Evolutionary conservation across 2,888 invertebrate genomes (phyloP).

Genomic region (Cheilosia vernalis): DNA sequence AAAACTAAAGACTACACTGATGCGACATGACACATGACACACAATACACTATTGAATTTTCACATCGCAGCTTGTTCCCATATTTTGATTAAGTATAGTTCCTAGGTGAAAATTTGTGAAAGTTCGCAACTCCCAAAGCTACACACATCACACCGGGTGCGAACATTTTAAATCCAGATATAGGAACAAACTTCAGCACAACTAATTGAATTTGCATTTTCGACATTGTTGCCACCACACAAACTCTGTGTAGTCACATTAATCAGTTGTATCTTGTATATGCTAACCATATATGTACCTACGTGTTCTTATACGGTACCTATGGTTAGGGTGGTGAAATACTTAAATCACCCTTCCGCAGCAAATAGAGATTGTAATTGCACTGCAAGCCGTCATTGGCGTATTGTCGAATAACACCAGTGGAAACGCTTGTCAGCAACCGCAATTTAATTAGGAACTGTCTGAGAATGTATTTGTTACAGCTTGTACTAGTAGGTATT

Average conservation of each 20-base stretch:
- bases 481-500: background rate
- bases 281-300: background rate
- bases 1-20: no score
- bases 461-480: conserved; percentile 1
- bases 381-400: background rate
- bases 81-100: background rate
- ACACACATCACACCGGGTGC: background rate
- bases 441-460: conserved; percentile 27
- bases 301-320: conserved; percentile 6
- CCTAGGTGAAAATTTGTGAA: background rate
- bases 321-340: background rate
- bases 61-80: no score
- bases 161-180: background rate
- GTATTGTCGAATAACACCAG: conserved; percentile 1
- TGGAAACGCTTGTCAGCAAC: conserved; percentile 10
- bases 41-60: no score
- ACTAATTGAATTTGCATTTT: conserved; percentile 38
- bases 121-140: background rate
- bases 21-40: no score
- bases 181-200: conserved; percentile 6
- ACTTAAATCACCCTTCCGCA: background rate
- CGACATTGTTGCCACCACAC: background rate
- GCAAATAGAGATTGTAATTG: conserved; percentile 11
- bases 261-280: conserved; percentile 18
- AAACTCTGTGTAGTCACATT: conserved; percentile 14